Evolutionary conservation across 1,140 invertebrate genomes (phyloP).

Genomic region (Sycobia sp.): DNA sequence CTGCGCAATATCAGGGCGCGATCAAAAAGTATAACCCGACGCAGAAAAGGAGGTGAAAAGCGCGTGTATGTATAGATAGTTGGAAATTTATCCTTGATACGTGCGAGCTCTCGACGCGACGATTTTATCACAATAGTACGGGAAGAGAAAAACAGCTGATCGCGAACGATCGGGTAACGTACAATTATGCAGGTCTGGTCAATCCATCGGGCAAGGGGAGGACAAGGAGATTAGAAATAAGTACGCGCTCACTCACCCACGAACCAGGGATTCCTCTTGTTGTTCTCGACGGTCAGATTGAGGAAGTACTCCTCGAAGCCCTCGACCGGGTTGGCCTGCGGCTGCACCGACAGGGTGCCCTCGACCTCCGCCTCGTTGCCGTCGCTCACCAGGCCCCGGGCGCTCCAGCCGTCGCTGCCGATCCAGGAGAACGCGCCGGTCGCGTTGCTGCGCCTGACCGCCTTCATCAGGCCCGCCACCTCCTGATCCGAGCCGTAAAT

Average conservation of each 20-base stretch:
- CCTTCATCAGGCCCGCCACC: conserved; percentile 91
- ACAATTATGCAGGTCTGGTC: too few species aligned
- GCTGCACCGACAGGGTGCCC: conserved; percentile 90
- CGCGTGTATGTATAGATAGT: too few species aligned
- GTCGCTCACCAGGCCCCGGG: conserved; percentile 79
- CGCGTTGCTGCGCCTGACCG: conserved; percentile 83
- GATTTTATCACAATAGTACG: too few species aligned
- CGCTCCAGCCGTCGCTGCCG: conserved; percentile 92
- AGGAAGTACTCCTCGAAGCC: conserved; percentile 92
- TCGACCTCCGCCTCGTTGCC: conserved; percentile 88
- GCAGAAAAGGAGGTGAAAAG: too few species aligned
- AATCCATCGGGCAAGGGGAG: too few species aligned
- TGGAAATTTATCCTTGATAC: too few species aligned
- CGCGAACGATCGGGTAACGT: too few species aligned
- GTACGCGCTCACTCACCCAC: conserved; percentile 85
- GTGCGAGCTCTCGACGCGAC: too few species aligned
- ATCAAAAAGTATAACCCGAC: too few species aligned
- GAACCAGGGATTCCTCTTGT: conserved; percentile 91
- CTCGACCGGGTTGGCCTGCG: conserved; percentile 82
- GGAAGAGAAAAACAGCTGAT: too few species aligned
- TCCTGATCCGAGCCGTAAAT: conserved; percentile 96
- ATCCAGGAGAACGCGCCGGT: conserved; percentile 93
- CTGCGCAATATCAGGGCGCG: too few species aligned
- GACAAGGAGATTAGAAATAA: too few species aligned
- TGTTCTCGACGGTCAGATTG: conserved; percentile 81